Evolutionary conservation across 2,113 vertebrate species (phyloP).

Genomic region (Nannobrachium achirus): DNA sequence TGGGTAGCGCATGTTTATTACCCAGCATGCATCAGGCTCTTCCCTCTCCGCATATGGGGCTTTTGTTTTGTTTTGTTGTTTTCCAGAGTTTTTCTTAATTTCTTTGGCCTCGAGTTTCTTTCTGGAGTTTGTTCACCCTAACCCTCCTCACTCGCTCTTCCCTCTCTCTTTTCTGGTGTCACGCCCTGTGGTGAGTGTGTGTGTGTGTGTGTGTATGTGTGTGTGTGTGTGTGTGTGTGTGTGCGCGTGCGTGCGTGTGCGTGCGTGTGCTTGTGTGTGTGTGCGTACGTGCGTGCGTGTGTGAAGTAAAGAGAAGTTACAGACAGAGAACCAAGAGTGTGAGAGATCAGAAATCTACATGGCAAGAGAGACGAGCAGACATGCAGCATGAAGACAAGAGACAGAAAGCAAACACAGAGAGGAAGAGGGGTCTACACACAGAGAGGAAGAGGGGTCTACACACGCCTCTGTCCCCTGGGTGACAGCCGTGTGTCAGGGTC

Average conservation of each 20-base stretch:
- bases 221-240: no score
- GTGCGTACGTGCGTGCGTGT: neutral
- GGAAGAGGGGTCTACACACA: neutral
- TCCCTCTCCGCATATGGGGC: neutral
- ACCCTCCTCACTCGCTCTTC: conserved; percentile 10
- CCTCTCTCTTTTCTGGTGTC: conserved; percentile 21
- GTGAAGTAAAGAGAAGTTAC: neutral
- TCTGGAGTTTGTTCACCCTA: conserved; percentile 26
- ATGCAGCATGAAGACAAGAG: no score
- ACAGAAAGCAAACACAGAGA: neutral
- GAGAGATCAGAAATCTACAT: neutral
- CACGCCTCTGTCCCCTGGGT: neutral
- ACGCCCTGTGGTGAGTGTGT: conserved; percentile 5
- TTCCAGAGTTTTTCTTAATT: no score
- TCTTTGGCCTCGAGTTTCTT: neutral
- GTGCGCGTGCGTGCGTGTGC: neutral
- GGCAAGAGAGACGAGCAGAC: neutral
- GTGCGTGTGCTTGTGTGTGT: neutral
- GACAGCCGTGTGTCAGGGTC: conserved; percentile 71
- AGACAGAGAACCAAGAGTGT: no score
- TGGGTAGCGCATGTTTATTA: conserved; percentile 28
- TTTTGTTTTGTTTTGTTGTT: no score
- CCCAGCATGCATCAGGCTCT: conserved; percentile 1
- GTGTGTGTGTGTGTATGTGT: neutral
- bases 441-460: neutral